phyloP scores from a whole-genome alignment of 1,140 invertebrate genomes.

The Drosophila funebris region DNA sequence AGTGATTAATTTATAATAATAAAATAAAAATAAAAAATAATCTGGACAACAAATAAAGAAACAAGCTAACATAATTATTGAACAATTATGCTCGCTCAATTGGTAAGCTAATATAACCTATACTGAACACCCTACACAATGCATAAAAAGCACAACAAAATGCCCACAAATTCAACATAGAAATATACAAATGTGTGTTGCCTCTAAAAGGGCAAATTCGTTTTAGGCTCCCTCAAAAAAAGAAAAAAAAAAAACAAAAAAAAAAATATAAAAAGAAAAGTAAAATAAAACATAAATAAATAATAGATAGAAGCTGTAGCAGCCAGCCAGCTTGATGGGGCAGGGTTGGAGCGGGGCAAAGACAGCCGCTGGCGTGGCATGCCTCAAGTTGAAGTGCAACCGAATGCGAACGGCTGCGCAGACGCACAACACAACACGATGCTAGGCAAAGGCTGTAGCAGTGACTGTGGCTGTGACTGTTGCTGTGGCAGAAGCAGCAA shows the following conservation, averaged over 20 bases:
- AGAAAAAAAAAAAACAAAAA: neutral
- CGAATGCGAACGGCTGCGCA: conserved; percentile 64
- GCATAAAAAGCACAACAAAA: conserved; percentile 31
- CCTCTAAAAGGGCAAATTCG: conserved; percentile 42
- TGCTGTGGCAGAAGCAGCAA: neutral
- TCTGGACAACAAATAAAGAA: neutral
- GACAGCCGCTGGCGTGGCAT: conserved; percentile 46
- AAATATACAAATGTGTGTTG: conserved; percentile 38
- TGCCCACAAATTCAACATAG: conserved; percentile 30
- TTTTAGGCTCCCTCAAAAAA: conserved; percentile 22
- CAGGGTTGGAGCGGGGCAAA: conserved; percentile 4
- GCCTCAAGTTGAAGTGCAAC: conserved; percentile 76
- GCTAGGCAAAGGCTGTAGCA: neutral
- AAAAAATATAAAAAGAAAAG: conserved; percentile 4
- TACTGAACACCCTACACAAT: neutral
- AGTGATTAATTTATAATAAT: no score
- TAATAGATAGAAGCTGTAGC: conserved; percentile 30
- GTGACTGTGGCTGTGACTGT: neutral
- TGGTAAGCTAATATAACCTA: neutral
- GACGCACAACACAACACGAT: conserved; percentile 59
- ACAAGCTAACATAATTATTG: neutral
- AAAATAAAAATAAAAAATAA: no score
- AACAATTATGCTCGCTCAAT: no score
- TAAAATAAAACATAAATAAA: neutral
- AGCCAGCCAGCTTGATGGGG: neutral